Percentiles rank a stretch among this genome's conserved stretches.
These are phyloP conservation scores for Phalacrocorax pelagicus DNA, from an alignment of 2,113 vertebrate species.

Conservation along the genomic window DNA sequence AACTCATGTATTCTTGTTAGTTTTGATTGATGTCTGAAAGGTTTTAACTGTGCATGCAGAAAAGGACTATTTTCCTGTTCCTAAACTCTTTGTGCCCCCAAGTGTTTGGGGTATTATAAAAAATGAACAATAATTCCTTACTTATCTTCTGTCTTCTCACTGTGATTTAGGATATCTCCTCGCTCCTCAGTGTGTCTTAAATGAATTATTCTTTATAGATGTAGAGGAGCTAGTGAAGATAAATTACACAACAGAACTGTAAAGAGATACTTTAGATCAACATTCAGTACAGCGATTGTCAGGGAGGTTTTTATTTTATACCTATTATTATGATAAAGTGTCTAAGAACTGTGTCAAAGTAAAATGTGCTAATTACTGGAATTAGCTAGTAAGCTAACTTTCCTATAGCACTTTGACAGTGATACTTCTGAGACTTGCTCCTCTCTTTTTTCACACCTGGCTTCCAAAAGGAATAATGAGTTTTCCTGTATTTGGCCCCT, in stretches of 20 bases:
- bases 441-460: neutral
- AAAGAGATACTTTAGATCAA: neutral
- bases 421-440: neutral
- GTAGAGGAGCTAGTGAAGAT: neutral
- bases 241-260: neutral
- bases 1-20: neutral
- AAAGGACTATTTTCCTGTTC: neutral
- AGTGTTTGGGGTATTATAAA: neutral
- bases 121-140: neutral
- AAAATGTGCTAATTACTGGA: neutral
- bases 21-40: neutral
- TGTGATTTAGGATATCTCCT: neutral
- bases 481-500: neutral
- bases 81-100: neutral
- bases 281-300: fast-evolving
- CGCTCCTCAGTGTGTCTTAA: neutral
- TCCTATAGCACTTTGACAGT: neutral
- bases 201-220: neutral
- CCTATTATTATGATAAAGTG: neutral
- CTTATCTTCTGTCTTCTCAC: neutral
- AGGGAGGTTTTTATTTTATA: neutral
- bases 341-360: neutral
- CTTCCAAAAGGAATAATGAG: fast-evolving
- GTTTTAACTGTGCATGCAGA: neutral
- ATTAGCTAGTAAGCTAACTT: neutral